Evolutionary conservation across 2,113 vertebrate genomes (phyloP).

Genomic region (Trachemys scripta): DNA sequence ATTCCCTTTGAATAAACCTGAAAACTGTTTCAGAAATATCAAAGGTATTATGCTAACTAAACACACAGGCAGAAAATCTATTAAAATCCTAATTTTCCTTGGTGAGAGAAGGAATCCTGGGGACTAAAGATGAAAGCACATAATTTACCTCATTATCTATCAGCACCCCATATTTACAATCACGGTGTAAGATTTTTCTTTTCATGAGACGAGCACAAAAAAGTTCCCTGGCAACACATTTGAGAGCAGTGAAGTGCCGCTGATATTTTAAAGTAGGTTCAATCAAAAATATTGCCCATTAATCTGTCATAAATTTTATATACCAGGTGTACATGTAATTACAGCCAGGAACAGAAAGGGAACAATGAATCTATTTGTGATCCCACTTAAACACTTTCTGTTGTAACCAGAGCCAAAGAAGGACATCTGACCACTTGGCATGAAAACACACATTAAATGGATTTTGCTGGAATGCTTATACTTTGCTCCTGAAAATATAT

Average conservation of each 20-base stretch:
- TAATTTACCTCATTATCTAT: not conserved
- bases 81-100: not conserved
- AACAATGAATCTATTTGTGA: not conserved
- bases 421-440: no score
- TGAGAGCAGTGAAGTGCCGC: not conserved
- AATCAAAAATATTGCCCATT: not conserved
- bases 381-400: no score
- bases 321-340: not conserved
- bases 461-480: no score
- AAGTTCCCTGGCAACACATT: not conserved
- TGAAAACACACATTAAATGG: no score
- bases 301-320: not conserved
- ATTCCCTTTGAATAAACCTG: not conserved
- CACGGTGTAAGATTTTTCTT: not conserved
- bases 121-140: not conserved
- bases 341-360: not conserved
- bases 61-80: not conserved
- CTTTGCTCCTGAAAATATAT: no score
- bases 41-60: not conserved
- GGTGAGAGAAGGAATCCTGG: not conserved
- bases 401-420: no score
- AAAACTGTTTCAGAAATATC: not conserved
- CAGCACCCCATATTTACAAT: not conserved
- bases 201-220: not conserved
- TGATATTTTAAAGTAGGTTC: not conserved